Evolutionary conservation across 2,888 invertebrate genomes (phyloP).

Genomic region (Melanostoma scalare): DNA sequence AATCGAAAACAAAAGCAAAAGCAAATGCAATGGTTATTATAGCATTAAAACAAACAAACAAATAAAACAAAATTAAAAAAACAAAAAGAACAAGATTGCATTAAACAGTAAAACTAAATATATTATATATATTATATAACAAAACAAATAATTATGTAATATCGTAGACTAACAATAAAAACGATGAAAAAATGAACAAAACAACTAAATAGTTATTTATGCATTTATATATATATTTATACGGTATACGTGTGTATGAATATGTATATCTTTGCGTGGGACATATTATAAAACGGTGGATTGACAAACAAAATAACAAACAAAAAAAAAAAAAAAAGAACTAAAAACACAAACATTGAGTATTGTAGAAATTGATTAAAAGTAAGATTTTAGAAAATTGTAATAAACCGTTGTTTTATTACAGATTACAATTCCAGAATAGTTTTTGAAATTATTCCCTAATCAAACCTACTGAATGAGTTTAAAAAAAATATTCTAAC

Average conservation of each 20-base stretch:
- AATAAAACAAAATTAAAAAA: slow-evolving; percentile 17
- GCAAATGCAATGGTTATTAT: slow-evolving; percentile 62
- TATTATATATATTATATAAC: slow-evolving; percentile 55
- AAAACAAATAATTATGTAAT: slow-evolving; percentile 56
- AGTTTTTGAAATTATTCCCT: no score
- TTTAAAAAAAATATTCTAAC: no score
- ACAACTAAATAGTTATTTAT: slow-evolving; percentile 70
- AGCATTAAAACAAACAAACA: slow-evolving; percentile 17
- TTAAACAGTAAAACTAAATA: slow-evolving; percentile 64
- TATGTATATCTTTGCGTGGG: slow-evolving; percentile 55
- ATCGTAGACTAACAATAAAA: slow-evolving; percentile 64
- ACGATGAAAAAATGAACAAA: slow-evolving; percentile 60
- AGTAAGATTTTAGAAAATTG: slow-evolving; percentile 74
- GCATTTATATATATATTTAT: slow-evolving; percentile 62
- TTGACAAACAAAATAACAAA: slow-evolving; percentile 43
- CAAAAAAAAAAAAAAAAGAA: slow-evolving; percentile 38
- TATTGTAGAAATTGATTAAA: slow-evolving; percentile 74
- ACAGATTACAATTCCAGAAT: background rate
- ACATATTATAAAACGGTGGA: slow-evolving; percentile 28
- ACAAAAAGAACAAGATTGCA: slow-evolving; percentile 39
- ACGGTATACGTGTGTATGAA: slow-evolving; percentile 41
- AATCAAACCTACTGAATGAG: no score
- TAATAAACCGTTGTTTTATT: slow-evolving; percentile 63
- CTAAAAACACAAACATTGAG: slow-evolving; percentile 63
- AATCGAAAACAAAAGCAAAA: slow-evolving; percentile 40